These are phyloP conservation scores for Urocyon cinereoargenteus DNA, from an alignment of 2,797 vertebrate genomes.

Conservation along the genomic window DNA sequence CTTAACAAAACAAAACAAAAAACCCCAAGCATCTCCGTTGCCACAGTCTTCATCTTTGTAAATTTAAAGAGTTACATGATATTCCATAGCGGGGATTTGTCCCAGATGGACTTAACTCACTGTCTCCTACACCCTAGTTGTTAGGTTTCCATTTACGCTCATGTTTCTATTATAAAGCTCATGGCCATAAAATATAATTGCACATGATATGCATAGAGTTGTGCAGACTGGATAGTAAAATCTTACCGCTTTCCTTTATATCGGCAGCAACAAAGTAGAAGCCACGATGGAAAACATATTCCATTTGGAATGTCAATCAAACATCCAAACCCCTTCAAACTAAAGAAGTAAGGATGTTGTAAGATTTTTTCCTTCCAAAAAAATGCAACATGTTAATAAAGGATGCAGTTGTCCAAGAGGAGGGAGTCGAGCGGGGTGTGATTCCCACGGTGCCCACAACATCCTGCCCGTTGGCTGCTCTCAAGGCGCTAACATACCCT, in stretches of 20 bases:
- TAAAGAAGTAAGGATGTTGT: no score
- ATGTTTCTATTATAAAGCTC: neutral
- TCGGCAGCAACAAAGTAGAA: neutral
- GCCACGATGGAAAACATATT: neutral
- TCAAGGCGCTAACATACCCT: rapidly evolving
- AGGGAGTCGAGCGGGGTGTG: neutral
- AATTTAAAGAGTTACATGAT: neutral
- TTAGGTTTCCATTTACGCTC: neutral
- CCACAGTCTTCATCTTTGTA: neutral
- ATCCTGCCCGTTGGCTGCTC: neutral
- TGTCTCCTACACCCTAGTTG: neutral
- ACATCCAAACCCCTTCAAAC: neutral
- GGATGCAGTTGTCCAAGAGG: neutral
- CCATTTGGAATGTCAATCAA: neutral
- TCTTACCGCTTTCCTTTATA: neutral
- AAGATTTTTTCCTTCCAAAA: neutral
- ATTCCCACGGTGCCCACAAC: rapidly evolving
- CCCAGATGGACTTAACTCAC: neutral
- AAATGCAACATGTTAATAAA: neutral
- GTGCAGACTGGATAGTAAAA: neutral
- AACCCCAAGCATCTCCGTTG: neutral
- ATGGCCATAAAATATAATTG: neutral
- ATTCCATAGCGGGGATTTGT: neutral
- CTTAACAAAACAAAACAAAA: no score
- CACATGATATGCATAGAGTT: rapidly evolving